phyloP scores from a whole-genome alignment of 2,888 invertebrate genomes.

The Zygaena filipendulae region DNA sequence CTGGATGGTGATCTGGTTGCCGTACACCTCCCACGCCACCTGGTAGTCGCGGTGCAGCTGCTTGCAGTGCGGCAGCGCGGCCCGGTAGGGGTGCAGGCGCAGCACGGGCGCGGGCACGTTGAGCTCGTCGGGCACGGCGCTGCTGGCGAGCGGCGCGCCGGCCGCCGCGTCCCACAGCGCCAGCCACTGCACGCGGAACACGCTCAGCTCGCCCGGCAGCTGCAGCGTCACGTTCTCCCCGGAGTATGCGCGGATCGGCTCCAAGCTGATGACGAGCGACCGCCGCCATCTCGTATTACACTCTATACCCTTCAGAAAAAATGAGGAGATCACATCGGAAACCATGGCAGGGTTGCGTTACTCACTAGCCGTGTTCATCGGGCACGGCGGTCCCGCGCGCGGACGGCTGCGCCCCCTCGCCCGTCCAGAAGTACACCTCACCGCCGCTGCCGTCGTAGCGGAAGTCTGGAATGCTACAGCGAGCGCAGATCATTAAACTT shows the following conservation, averaged over 20 bases:
- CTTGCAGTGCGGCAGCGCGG: slow-evolving; percentile 81
- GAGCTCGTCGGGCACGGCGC: slow-evolving; percentile 78
- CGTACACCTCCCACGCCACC: slow-evolving; percentile 92
- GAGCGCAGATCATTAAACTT: slow-evolving; percentile 1
- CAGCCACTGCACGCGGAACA: slow-evolving; percentile 87
- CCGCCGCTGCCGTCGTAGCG: slow-evolving; percentile 81
- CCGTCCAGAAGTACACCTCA: slow-evolving; percentile 88
- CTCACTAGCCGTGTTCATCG: slow-evolving; percentile 94
- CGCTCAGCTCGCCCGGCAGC: slow-evolving; percentile 84
- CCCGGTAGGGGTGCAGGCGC: slow-evolving; percentile 37
- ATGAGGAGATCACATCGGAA: no score
- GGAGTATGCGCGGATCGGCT: slow-evolving; percentile 78
- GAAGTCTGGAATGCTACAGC: slow-evolving; percentile 77
- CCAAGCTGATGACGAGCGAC: slow-evolving; percentile 78
- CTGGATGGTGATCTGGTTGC: slow-evolving; percentile 86
- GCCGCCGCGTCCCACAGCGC: slow-evolving; percentile 79
- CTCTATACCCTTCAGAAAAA: no score
- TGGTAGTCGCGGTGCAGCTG: slow-evolving; percentile 87
- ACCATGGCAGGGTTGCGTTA: no score
- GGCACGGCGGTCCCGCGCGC: slow-evolving; percentile 85
- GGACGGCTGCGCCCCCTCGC: slow-evolving; percentile 88
- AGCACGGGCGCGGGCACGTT: slow-evolving; percentile 88
- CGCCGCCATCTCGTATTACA: neutral
- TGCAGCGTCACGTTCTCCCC: slow-evolving; percentile 79
- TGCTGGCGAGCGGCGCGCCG: slow-evolving; percentile 29